Conservation (phyloP, 2,797 vertebrate genomes). For the Cyclopterus lumpus region DNA sequence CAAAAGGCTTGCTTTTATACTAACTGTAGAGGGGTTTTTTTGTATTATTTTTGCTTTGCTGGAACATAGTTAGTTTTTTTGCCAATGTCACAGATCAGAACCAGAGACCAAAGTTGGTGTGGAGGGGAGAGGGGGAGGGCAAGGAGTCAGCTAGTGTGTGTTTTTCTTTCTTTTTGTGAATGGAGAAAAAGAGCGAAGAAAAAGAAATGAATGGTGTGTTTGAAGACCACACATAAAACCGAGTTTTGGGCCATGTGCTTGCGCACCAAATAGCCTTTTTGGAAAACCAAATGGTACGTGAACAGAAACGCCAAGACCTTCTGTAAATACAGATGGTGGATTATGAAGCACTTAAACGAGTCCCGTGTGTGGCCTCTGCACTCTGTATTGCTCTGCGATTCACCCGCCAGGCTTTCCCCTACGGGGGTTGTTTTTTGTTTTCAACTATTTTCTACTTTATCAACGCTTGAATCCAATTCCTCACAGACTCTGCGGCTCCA, state of each 20-base stretch:
- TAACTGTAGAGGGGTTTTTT: slow-evolving; percentile 20
- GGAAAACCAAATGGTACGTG: slow-evolving; percentile 82
- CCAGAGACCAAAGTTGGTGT: slow-evolving; percentile 90
- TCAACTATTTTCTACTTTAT: too few species aligned
- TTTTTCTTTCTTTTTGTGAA: slow-evolving; percentile 55
- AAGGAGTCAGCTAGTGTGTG: slow-evolving; percentile 68
- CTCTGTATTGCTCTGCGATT: not conserved
- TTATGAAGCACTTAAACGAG: slow-evolving; percentile 81
- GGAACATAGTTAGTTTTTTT: slow-evolving; percentile 24
- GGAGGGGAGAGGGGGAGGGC: not conserved
- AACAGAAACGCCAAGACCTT: slow-evolving; percentile 59
- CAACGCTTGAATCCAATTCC: not conserved
- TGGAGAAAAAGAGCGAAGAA: slow-evolving; percentile 60
- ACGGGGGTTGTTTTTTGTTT: too few species aligned
- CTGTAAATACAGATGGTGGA: slow-evolving; percentile 32
- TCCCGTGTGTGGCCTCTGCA: slow-evolving; percentile 28
- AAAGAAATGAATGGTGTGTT: slow-evolving; percentile 79
- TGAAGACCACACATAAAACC: slow-evolving; percentile 81
- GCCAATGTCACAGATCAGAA: slow-evolving; percentile 72
- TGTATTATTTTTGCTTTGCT: slow-evolving; percentile 34
- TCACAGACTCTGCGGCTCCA: too few species aligned
- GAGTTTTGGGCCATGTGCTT: slow-evolving; percentile 69
- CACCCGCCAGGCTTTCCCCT: not conserved
- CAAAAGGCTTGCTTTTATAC: slow-evolving; percentile 63
- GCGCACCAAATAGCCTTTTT: slow-evolving; percentile 72